phyloP scores from a whole-genome alignment of 2,113 vertebrate genomes.

The Phrynosoma blainvillii region DNA sequence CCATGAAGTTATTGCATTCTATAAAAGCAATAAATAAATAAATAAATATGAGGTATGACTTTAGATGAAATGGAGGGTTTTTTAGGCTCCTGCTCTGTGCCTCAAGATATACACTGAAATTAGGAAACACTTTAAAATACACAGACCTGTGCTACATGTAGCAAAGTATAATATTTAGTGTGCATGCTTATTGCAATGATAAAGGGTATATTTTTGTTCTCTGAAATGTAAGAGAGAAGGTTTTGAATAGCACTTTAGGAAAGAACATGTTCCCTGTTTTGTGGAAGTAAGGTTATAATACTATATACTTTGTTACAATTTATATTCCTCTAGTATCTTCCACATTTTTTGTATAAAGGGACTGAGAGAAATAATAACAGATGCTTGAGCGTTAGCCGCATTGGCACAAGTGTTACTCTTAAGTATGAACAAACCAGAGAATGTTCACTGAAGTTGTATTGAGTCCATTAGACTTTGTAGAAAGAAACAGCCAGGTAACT shows the following conservation, averaged over 20 bases:
- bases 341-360: not conserved
- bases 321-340: not conserved
- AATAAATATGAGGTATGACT: not conserved
- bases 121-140: conserved; percentile 10
- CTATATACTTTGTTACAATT: not conserved
- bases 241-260: not conserved
- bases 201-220: not conserved
- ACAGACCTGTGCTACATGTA: not conserved
- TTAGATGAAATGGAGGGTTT: not conserved
- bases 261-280: not conserved
- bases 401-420: not conserved
- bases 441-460: not conserved
- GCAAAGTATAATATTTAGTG: not conserved
- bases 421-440: not conserved
- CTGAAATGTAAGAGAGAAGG: not conserved
- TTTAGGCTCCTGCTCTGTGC: not conserved
- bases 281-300: not conserved
- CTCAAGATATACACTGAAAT: conserved; percentile 5
- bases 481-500: not conserved
- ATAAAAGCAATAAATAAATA: not conserved
- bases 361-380: not conserved
- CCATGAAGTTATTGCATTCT: not conserved
- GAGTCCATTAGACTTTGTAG: not conserved
- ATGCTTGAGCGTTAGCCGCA: not conserved
- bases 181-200: not conserved